These are phyloP conservation scores for Haliclystus octoradiatus DNA, from an alignment of 30 jellyfish, hydroid and myxozoan species.

Conservation along the genomic window DNA sequence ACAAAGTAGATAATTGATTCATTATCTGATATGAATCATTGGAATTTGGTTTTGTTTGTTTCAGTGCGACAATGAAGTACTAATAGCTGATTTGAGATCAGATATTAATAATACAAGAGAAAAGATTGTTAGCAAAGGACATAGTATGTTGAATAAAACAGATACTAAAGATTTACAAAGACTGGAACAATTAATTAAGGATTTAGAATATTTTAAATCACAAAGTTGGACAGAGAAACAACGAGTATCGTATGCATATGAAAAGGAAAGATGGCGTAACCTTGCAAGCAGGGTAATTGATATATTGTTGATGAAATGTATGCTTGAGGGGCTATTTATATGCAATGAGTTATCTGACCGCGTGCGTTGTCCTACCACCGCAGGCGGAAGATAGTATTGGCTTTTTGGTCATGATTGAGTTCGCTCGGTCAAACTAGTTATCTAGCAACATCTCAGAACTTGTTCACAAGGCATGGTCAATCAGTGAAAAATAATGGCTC, in stretches of 20 bases:
- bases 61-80: slow-evolving; percentile 56
- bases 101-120: slow-evolving; percentile 70
- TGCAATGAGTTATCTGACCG: no score
- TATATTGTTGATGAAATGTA: background rate
- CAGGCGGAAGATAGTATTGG: no score
- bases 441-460: no score
- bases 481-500: no score
- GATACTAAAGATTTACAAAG: slow-evolving; percentile 56
- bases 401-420: no score
- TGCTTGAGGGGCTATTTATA: background rate
- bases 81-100: slow-evolving; percentile 57
- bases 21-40: no score
- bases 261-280: slow-evolving; percentile 83
- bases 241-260: slow-evolving; percentile 65
- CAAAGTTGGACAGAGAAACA: slow-evolving; percentile 97
- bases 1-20: no score
- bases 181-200: slow-evolving; percentile 75
- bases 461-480: no score
- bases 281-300: slow-evolving; percentile 45
- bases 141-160: slow-evolving; percentile 46
- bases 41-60: no score
- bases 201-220: slow-evolving; percentile 61
- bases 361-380: no score
- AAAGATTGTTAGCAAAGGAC: slow-evolving; percentile 37
- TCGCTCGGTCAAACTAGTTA: no score